Percentiles rank a stretch among this genome's conserved stretches.
Conservation (phyloP, 2,113 vertebrate species). For the Zeus faber region DNA sequence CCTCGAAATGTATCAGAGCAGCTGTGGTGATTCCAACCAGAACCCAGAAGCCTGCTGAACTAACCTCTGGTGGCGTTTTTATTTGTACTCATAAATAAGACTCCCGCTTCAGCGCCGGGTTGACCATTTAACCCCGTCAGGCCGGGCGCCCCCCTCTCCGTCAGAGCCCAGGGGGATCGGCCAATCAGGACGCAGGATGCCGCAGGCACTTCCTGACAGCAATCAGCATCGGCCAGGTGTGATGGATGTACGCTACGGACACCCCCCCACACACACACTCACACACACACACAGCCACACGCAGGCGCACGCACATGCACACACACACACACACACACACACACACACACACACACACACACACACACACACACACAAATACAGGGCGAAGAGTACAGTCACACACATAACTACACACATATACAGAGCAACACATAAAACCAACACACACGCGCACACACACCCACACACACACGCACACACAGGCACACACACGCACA, state of each 20-base stretch:
- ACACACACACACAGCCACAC: background rate
- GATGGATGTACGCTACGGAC: slow-evolving; percentile 45
- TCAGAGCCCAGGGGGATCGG: slow-evolving; percentile 2
- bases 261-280: slow-evolving; percentile 4
- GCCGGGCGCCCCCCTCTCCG: background rate
- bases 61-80: too few species aligned
- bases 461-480: background rate
- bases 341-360: slow-evolving; percentile 1
- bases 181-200: slow-evolving; percentile 16
- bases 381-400: background rate
- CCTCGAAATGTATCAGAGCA: too few species aligned
- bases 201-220: slow-evolving; percentile 37
- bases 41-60: too few species aligned
- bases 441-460: background rate
- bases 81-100: too few species aligned
- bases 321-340: background rate
- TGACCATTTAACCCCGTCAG: background rate
- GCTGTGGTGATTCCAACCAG: too few species aligned
- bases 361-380: background rate
- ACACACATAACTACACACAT: too few species aligned
- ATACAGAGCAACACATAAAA: too few species aligned
- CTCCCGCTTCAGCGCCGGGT: too few species aligned
- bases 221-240: slow-evolving; percentile 33
- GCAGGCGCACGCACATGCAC: background rate
- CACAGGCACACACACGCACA: background rate